phyloP scores from a whole-genome alignment of 2,113 vertebrate genomes.

The Sphaerodactylus townsendi region DNA sequence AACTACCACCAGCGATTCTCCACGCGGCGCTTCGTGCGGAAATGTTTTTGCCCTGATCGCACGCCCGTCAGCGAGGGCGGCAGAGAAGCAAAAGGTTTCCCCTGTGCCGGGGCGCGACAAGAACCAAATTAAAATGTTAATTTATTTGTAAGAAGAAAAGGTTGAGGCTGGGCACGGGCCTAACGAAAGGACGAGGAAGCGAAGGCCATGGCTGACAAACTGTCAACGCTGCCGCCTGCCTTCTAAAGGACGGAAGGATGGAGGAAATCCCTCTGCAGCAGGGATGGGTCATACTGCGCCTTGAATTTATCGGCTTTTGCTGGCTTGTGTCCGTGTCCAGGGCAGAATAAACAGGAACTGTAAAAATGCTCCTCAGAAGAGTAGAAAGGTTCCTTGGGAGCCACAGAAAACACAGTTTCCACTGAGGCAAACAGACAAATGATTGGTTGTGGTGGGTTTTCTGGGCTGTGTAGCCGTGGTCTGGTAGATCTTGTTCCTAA shows the following conservation, averaged over 20 bases:
- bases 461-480: no score
- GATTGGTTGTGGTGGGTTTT: no score
- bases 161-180: conserved; percentile 28
- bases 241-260: fast-evolving
- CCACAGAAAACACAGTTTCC: neutral
- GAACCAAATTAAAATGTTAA: conserved; percentile 30
- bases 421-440: neutral
- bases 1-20: conserved; percentile 1
- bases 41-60: conserved; percentile 37
- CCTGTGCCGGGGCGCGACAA: fast-evolving
- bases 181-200: conserved; percentile 25
- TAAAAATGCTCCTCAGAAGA: conserved; percentile 29
- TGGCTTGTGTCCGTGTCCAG: conserved; percentile 14
- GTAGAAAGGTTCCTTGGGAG: conserved; percentile 32
- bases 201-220: conserved; percentile 45
- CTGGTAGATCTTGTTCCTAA: no score
- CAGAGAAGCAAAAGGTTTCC: neutral
- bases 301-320: conserved; percentile 47
- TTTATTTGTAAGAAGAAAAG: conserved; percentile 37
- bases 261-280: neutral
- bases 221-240: neutral
- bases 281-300: neutral
- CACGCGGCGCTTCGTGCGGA: neutral
- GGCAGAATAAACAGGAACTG: conserved; percentile 30
- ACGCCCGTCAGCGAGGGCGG: conserved; percentile 34